Conservation (phyloP, 2,888 invertebrate genomes). For the Acrobasis suavella region DNA sequence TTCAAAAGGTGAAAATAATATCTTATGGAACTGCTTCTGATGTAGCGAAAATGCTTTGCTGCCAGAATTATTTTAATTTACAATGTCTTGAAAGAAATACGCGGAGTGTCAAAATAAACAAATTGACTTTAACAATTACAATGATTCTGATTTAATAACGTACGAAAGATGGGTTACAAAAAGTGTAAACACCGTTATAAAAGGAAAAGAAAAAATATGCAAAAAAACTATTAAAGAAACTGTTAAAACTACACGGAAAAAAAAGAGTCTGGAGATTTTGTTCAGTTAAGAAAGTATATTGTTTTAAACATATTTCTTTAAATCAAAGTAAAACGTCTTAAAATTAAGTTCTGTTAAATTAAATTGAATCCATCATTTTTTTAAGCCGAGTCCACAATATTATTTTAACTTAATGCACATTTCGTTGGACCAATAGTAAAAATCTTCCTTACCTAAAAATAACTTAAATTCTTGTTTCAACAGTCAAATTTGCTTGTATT, state of each 20-base stretch:
- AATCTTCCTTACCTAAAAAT: no score
- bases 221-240: constrained; percentile 16
- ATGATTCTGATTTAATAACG: constrained; percentile 4
- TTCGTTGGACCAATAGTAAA: no score
- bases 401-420: no score
- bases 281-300: no score
- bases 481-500: no score
- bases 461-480: no score
- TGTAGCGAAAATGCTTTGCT: constrained; percentile 19
- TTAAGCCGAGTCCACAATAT: no score
- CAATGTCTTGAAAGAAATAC: constrained; percentile 7
- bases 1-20: constrained; percentile 22
- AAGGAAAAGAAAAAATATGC: constrained; percentile 8
- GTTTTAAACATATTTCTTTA: no score
- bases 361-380: no score
- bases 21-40: constrained; percentile 18
- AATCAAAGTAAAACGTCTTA: no score
- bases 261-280: no score
- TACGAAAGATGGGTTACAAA: constrained; percentile 20
- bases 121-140: not conserved
- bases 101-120: constrained; percentile 6
- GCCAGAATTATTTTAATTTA: not conserved
- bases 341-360: no score
- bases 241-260: constrained; percentile 1
- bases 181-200: not conserved